Evolutionary conservation across 2,113 vertebrate genomes (phyloP).

Genomic region (Tursiops truncatus): DNA sequence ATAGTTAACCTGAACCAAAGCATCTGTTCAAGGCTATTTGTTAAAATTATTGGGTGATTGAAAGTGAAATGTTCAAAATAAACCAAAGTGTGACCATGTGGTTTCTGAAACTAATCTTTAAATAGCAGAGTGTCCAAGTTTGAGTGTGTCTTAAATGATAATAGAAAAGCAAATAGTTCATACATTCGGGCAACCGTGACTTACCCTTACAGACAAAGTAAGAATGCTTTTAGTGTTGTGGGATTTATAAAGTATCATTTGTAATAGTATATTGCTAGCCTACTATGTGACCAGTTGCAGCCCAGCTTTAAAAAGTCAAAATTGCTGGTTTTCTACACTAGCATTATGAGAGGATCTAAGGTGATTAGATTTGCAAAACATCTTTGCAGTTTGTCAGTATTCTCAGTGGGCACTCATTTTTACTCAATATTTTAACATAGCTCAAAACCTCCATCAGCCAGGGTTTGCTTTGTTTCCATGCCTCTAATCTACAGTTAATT

Average conservation of each 20-base stretch:
- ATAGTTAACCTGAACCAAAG: not conserved
- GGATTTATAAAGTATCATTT: not conserved
- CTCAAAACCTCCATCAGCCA: not conserved
- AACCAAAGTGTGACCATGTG: not conserved
- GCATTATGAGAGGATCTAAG: not conserved
- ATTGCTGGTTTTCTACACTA: not conserved
- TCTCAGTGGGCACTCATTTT: slow-evolving; percentile 35
- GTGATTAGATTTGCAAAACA: slow-evolving; percentile 8
- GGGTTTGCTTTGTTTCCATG: slow-evolving; percentile 59
- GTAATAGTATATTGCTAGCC: slow-evolving; percentile 3
- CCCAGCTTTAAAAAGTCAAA: not conserved
- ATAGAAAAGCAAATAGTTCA: slow-evolving; percentile 17
- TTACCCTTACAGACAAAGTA: not conserved
- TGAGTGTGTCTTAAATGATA: slow-evolving; percentile 6
- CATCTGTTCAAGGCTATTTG: not conserved
- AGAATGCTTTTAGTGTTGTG: not conserved
- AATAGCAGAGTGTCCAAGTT: not conserved
- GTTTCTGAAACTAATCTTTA: slow-evolving; percentile 12
- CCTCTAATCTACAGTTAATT: slow-evolving; percentile 53
- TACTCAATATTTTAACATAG: slow-evolving; percentile 30
- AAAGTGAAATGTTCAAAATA: slow-evolving; percentile 43
- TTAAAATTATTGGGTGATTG: slow-evolving; percentile 12
- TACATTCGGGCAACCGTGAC: not conserved
- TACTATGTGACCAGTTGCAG: not conserved
- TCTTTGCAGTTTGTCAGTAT: not conserved